A percentile compares a stretch with the other conserved stretches of the same genome.
Evolutionary conservation across 2,113 vertebrate genomes (phyloP).

Genomic region (Syngnathus typhle): DNA sequence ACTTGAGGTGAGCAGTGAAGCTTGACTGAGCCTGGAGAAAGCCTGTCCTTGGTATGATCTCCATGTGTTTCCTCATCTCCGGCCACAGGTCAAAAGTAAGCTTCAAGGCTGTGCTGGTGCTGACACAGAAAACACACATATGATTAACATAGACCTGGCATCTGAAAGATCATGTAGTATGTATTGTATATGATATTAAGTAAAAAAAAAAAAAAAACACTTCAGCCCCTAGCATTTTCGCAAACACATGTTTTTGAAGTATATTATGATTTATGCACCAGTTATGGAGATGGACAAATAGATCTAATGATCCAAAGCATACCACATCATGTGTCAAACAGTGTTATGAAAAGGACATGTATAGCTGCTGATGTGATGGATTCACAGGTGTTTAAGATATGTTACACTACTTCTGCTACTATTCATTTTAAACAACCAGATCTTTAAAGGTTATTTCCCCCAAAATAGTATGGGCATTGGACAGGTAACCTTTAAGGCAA

Average conservation of each 20-base stretch:
- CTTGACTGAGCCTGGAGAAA: constrained; percentile 79
- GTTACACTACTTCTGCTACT: too few species aligned
- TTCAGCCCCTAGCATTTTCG: neutral
- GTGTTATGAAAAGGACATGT: too few species aligned
- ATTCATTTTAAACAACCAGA: too few species aligned
- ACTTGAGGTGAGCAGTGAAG: constrained; percentile 80
- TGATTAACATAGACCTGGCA: constrained; percentile 8
- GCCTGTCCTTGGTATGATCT: constrained; percentile 79
- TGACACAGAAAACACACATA: constrained; percentile 49
- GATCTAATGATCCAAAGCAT: too few species aligned
- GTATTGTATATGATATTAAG: neutral
- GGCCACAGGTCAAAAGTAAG: constrained; percentile 82
- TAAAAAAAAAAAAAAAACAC: neutral
- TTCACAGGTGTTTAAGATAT: too few species aligned
- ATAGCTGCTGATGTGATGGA: too few species aligned
- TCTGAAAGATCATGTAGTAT: neutral
- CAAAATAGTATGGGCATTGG: too few species aligned
- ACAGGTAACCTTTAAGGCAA: neutral
- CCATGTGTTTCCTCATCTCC: constrained; percentile 80
- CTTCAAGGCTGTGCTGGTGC: constrained; percentile 73
- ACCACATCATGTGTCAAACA: too few species aligned
- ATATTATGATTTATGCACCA: neutral
- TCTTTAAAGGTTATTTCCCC: too few species aligned
- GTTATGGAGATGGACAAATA: neutral
- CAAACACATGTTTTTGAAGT: neutral